Evolutionary conservation across 2,113 vertebrate species (phyloP).

Genomic region (Aplodontia rufa): DNA sequence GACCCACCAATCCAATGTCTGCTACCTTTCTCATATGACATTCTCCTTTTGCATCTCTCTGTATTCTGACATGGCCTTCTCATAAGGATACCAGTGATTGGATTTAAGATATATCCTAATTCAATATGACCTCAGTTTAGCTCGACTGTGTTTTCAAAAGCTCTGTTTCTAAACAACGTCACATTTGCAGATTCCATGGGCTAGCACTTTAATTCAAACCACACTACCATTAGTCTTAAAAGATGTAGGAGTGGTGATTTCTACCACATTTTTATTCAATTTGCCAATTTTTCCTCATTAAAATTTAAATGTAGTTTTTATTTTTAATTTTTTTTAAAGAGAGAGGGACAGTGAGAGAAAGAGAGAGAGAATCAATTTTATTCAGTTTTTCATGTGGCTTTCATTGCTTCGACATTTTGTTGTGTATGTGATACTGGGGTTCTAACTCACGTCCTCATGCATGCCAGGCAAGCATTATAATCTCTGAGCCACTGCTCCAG

Average conservation of each 20-base stretch:
- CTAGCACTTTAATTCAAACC: neutral
- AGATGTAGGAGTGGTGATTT: neutral
- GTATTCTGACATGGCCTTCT: neutral
- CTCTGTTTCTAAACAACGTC: neutral
- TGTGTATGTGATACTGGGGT: too few relatives aligned
- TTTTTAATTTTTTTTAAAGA: too few relatives aligned
- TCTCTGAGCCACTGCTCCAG: too few relatives aligned
- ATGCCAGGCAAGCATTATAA: too few relatives aligned
- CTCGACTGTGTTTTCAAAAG: neutral
- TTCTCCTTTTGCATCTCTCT: neutral
- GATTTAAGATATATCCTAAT: neutral
- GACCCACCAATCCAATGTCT: neutral
- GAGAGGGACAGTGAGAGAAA: too few relatives aligned
- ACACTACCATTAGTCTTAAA: neutral
- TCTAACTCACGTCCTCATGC: too few relatives aligned
- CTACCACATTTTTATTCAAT: neutral
- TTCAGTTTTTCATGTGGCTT: too few relatives aligned
- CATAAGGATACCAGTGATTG: neutral
- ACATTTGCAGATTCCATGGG: neutral
- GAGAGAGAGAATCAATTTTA: too few relatives aligned
- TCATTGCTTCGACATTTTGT: too few relatives aligned
- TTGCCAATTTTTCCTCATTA: neutral
- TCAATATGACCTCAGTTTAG: neutral
- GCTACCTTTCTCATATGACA: neutral
- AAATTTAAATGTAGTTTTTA: too few relatives aligned